Percentiles rank a stretch among this genome's conserved stretches.
Conservation (phyloP, 2,113 vertebrate genomes). For the Apus apus region DNA sequence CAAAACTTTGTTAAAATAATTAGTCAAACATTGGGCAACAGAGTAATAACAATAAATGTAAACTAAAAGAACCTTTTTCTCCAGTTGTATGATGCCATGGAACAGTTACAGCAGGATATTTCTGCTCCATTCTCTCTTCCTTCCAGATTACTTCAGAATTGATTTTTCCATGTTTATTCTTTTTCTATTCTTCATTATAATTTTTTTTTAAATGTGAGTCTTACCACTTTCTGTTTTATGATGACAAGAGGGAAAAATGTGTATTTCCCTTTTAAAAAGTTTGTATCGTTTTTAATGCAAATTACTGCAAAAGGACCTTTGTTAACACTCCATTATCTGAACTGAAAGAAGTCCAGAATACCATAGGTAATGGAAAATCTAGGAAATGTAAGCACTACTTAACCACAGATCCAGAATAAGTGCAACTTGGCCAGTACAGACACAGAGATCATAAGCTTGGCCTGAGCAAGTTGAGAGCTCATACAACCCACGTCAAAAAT, state of each 20-base stretch:
- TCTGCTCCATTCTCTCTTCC: background rate
- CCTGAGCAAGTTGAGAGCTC: background rate
- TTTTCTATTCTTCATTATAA: background rate
- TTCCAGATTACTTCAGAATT: background rate
- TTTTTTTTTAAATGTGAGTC: background rate
- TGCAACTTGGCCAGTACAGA: background rate
- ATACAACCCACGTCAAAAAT: background rate
- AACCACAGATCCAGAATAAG: background rate
- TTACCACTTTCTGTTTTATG: background rate
- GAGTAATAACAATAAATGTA: conserved; percentile 1
- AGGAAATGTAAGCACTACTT: background rate
- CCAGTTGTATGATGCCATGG: background rate
- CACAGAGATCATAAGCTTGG: background rate
- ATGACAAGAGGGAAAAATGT: background rate
- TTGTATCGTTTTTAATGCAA: background rate
- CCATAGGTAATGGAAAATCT: background rate
- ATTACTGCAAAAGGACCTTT: background rate
- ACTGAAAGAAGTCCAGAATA: background rate
- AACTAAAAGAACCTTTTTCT: background rate
- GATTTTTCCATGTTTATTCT: background rate
- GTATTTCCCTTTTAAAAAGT: background rate
- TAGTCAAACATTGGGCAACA: conserved; percentile 40
- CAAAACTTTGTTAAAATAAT: conserved; percentile 7
- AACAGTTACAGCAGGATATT: background rate
- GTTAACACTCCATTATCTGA: conserved; percentile 9